Conservation (phyloP, 2,888 invertebrate species). For the Palloptera scutellata region DNA sequence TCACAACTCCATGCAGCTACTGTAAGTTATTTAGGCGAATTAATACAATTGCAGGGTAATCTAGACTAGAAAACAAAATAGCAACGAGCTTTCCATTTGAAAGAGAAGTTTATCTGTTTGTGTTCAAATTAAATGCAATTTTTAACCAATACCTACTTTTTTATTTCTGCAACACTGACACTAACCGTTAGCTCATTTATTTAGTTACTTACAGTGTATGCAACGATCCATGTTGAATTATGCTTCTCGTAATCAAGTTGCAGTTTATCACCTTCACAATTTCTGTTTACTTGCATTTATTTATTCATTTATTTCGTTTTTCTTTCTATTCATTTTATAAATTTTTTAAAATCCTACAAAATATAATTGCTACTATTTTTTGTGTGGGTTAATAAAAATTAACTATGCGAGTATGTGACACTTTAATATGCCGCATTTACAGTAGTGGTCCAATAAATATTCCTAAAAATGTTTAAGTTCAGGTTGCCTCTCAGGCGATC, state of each 20-base stretch:
- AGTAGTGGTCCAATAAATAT: too few species aligned
- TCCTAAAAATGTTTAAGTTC: too few species aligned
- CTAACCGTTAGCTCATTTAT: too few species aligned
- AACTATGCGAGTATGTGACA: not conserved
- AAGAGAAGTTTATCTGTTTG: not conserved
- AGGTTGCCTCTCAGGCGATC: too few species aligned
- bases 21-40: conserved; percentile 30
- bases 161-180: too few species aligned
- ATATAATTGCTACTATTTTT: not conserved
- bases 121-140: conserved; percentile 5
- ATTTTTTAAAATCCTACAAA: not conserved
- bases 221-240: too few species aligned
- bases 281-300: not conserved
- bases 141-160: not conserved
- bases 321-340: not conserved
- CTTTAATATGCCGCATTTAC: not conserved
- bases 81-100: not conserved
- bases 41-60: conserved; percentile 31
- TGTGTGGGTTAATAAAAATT: conserved; percentile 4
- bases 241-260: not conserved
- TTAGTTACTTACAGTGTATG: too few species aligned
- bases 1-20: conserved; percentile 21
- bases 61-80: not conserved
- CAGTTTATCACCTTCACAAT: conserved; percentile 2
- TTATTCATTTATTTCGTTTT: not conserved